Base-by-base conservation (phyloP, 2,113 vertebrate genomes). In the Sander vitreus region DNA sequence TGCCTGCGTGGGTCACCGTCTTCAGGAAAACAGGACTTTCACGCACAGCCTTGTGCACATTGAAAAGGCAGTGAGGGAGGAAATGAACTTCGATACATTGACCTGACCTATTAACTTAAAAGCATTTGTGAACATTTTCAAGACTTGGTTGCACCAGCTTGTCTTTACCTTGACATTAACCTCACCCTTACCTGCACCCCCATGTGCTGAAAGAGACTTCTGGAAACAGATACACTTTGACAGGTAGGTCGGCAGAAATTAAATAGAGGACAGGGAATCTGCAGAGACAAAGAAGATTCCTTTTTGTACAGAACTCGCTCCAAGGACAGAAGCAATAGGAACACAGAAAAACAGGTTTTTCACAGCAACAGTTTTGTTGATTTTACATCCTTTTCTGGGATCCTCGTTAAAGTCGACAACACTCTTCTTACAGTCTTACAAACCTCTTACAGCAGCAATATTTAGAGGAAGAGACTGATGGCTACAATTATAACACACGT, bases 1-100 rank as follows among this genome's bases (percentile, higher is more conserved):
- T 45, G 54, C 74, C 68, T 25, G 70, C 77, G 62, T 48, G 39
- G 73, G 85, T 84, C 80, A 68, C 18, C 23, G 45, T 85, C 58
- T 23, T 64, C 62, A 75, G 33, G 14, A 64, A 39, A 66, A 51
- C 54, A 43, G 51, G 53, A 45, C 80, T 75, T 87, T 72, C 25
- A 48, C 48, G 72, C 19, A 3, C 5, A 14, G 27, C 67, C 30
- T 57, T n/a, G 2, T 39, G 59, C 58, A 55, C 9, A 39, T 2
- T 66, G 50, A 80, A 71, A 73, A 80, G 33, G 21, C 64, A 47
- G 27, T 30, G 12, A 16, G 45, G 45, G 54, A 16, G 36, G 3
- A 50, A 68, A 53, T 10, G n/a, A 13, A 36, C 45, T 47, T 57
- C 1, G 15, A 4, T 63, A n/a, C 18, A 63, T 1, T 76, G 54